phyloP scores from a whole-genome alignment of 2,113 vertebrate species.

The Acrocephalus arundinaceus region DNA sequence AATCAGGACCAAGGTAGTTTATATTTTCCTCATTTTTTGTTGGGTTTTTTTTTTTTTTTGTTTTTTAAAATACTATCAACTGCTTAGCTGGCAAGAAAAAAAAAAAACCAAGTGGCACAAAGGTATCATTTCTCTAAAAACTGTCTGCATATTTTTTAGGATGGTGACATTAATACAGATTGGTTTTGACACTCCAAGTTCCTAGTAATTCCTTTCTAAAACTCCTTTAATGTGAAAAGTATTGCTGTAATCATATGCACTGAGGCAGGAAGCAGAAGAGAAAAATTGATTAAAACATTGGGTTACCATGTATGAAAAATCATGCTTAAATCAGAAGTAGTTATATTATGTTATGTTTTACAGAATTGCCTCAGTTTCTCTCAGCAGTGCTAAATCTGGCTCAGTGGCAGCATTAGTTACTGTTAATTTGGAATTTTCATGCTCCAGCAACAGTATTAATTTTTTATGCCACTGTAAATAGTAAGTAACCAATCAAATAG shows the following conservation, averaged over 20 bases:
- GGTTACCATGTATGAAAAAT: constrained; percentile 39
- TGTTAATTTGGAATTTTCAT: constrained; percentile 76
- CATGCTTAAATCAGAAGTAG: constrained; percentile 33
- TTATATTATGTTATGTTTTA: constrained; percentile 21
- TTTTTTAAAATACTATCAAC: background rate
- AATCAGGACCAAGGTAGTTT: background rate
- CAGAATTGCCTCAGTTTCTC: constrained; percentile 67
- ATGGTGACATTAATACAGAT: background rate
- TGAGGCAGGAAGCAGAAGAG: constrained; percentile 32
- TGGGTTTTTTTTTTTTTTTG: background rate
- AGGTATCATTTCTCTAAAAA: background rate
- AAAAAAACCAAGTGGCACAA: background rate
- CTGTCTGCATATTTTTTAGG: background rate
- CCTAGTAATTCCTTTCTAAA: background rate
- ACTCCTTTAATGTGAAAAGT: background rate
- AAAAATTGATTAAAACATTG: constrained; percentile 36
- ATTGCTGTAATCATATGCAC: background rate
- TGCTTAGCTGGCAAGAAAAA: background rate
- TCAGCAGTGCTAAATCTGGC: constrained; percentile 15
- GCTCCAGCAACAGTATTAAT: constrained; percentile 69
- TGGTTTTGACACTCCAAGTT: background rate
- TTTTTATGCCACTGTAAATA: constrained; percentile 73
- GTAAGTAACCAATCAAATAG: constrained; percentile 72
- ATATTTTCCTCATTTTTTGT: background rate
- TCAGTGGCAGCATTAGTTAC: constrained; percentile 58